A percentile compares a stretch with the other conserved stretches of the same genome.
phyloP scores from a whole-genome alignment of 2,113 vertebrate species.

The Polyodon spathula region DNA sequence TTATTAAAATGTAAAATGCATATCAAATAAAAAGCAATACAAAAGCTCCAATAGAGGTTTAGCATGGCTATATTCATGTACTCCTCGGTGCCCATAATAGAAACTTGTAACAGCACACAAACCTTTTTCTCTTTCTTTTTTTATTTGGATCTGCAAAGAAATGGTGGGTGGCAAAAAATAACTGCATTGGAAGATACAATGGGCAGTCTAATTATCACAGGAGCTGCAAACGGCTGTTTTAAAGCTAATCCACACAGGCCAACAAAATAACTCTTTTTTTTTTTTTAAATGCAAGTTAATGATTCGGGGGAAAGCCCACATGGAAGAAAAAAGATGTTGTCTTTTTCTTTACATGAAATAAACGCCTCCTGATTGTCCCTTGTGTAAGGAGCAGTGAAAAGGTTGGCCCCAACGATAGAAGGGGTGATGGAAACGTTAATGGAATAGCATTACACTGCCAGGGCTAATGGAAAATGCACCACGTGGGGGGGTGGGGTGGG shows the following conservation, averaged over 20 bases:
- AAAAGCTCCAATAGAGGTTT: neutral
- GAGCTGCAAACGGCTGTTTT: constrained; percentile 10
- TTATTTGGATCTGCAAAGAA: neutral
- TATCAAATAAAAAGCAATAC: neutral
- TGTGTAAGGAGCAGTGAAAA: neutral
- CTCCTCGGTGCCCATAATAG: too few species aligned
- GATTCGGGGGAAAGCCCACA: constrained; percentile 13
- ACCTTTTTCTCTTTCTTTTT: neutral
- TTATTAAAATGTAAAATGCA: neutral
- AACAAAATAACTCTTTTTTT: constrained; percentile 11
- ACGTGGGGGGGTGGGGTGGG: neutral
- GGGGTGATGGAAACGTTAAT: too few species aligned
- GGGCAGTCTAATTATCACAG: constrained; percentile 17
- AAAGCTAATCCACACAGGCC: neutral
- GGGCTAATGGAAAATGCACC: neutral
- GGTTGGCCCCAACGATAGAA: neutral
- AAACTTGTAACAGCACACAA: neutral
- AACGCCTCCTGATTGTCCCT: neutral
- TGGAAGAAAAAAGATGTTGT: too few species aligned
- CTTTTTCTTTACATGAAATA: constrained; percentile 1
- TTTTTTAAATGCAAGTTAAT: constrained; percentile 14
- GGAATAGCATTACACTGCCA: neutral
- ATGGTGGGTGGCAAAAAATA: constrained; percentile 9
- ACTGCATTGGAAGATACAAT: constrained; percentile 8
- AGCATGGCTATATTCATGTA: too few species aligned